These are phyloP conservation scores for Aculops lycopersici DNA, from an alignment of 1,140 invertebrate species.

Conservation along the genomic window DNA sequence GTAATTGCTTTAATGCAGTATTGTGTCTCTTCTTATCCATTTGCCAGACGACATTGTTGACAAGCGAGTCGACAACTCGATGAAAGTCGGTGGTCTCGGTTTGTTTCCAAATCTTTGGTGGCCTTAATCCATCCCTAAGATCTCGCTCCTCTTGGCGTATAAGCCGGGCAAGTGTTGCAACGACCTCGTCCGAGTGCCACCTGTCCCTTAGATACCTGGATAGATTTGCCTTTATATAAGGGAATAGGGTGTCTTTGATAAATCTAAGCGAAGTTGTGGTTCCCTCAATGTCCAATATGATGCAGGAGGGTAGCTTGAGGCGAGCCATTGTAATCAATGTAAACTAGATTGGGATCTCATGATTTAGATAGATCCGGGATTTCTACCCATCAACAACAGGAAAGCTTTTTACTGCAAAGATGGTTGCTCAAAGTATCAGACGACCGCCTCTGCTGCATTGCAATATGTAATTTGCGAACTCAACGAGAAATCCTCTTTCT, in stretches of 20 bases:
- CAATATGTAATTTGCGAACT: no score
- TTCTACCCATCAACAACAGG: no score
- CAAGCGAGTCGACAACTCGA: slow-evolving; percentile 1
- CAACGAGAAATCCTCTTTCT: no score
- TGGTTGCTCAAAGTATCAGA: no score
- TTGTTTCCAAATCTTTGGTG: neutral
- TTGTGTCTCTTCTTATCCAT: slow-evolving; percentile 3
- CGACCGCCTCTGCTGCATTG: no score
- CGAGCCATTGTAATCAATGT: no score
- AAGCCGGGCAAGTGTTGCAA: slow-evolving; percentile 2
- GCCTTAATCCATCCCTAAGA: neutral
- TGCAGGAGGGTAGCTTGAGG: slow-evolving; percentile 1
- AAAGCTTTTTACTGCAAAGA: no score
- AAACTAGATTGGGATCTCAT: no score
- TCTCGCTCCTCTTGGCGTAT: neutral
- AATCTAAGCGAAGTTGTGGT: slow-evolving; percentile 8
- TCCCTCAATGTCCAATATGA: slow-evolving; percentile 8
- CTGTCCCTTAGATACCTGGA: slow-evolving; percentile 3
- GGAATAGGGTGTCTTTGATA: slow-evolving; percentile 5
- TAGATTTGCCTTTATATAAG: slow-evolving; percentile 4
- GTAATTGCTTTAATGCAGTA: slow-evolving; percentile 4
- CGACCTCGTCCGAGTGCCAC: neutral
- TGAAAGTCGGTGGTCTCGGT: neutral
- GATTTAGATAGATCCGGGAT: no score
- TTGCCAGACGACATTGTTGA: slow-evolving; percentile 2